Percentiles rank a stretch among this genome's conserved stretches.
Evolutionary conservation across 2,888 invertebrate genomes (phyloP).

Genomic region (Orchesellides sinensis): DNA sequence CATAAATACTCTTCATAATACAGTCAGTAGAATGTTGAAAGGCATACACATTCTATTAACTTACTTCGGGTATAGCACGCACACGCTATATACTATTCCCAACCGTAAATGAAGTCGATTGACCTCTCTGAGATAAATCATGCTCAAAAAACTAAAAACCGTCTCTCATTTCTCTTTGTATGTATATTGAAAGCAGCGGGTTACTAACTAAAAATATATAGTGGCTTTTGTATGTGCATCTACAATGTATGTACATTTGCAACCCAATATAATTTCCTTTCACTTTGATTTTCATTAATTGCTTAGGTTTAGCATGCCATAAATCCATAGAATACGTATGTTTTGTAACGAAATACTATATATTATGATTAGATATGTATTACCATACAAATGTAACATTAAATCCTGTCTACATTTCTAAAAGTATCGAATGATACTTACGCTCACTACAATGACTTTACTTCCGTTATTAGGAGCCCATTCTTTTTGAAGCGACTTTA

Average conservation of each 20-base stretch:
- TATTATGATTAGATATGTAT: too few relatives aligned
- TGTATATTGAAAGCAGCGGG: conserved; percentile 1
- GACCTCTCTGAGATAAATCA: conserved; percentile 57
- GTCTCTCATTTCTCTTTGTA: conserved; percentile 5
- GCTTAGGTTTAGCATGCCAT: conserved; percentile 48
- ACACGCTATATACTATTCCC: not conserved
- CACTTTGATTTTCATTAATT: conserved; percentile 58
- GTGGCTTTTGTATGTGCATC: not conserved
- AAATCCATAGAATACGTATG: conserved; percentile 50
- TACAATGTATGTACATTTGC: too few relatives aligned
- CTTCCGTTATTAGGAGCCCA: conserved; percentile 61
- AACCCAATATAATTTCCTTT: too few relatives aligned
- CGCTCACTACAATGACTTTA: conserved; percentile 45
- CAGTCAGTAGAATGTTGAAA: not conserved
- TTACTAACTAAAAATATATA: not conserved
- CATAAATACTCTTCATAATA: too few relatives aligned
- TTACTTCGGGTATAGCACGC: not conserved
- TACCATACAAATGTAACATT: too few relatives aligned
- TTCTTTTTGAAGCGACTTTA: conserved; percentile 25
- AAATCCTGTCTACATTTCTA: too few relatives aligned
- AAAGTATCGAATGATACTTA: conserved; percentile 22
- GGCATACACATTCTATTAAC: not conserved
- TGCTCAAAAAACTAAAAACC: conserved; percentile 27
- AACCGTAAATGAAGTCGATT: conserved; percentile 60
- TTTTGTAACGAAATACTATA: too few relatives aligned